These are phyloP conservation scores for Cervus canadensis DNA, from an alignment of 2,113 vertebrate genomes.

Conservation along the genomic window DNA sequence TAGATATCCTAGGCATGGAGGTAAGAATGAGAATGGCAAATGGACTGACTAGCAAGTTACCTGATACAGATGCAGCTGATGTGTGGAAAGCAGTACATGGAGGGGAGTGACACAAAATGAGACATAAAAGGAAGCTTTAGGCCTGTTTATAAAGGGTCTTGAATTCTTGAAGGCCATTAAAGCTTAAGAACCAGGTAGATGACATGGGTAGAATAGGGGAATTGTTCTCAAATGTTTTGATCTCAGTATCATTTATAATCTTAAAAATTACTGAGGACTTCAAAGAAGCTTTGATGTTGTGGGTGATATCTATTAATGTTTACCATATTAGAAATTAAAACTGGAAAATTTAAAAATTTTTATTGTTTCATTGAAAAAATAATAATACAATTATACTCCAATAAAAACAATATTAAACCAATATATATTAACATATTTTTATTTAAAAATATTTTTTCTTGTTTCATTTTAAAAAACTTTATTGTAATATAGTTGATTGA, in stretches of 20 bases:
- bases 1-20: not conserved
- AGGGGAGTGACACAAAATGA: not conserved
- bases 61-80: not conserved
- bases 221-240: not conserved
- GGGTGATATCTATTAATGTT: not conserved
- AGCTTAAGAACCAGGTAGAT: not conserved
- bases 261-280: constrained; percentile 17
- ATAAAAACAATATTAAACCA: not conserved
- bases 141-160: not conserved
- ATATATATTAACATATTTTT: not conserved
- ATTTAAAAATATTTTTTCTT: not conserved
- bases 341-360: not conserved
- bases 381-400: not conserved
- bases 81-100: not conserved
- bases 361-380: not conserved
- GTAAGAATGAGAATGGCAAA: not conserved
- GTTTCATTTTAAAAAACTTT: not conserved
- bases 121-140: not conserved
- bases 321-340: not conserved
- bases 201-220: not conserved
- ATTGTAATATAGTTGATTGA: not conserved
- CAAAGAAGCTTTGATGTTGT: not conserved
- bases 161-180: not conserved
- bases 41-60: not conserved
- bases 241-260: not conserved